These are phyloP conservation scores for Apotomis turbidana DNA, from an alignment of 2,888 invertebrate species.

Conservation along the genomic window DNA sequence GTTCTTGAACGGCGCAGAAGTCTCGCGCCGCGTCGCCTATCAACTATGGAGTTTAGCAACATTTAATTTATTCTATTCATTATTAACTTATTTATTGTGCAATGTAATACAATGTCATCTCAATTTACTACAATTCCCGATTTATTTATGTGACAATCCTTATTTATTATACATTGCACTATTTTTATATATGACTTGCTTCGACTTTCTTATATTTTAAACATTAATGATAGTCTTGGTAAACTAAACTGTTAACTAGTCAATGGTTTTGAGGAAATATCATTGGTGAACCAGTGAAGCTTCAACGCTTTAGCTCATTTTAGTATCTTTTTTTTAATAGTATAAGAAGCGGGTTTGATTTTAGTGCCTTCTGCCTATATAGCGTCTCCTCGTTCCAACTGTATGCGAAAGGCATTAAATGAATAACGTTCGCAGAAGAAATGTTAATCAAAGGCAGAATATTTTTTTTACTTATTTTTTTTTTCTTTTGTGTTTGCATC, in stretches of 20 bases:
- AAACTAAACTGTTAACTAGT: slow-evolving; percentile 66
- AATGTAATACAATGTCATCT: slow-evolving; percentile 48
- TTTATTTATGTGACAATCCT: slow-evolving; percentile 41
- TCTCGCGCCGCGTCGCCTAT: slow-evolving; percentile 37
- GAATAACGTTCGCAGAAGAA: slow-evolving; percentile 47
- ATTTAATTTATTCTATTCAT: slow-evolving; percentile 52
- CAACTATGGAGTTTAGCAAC: slow-evolving; percentile 70
- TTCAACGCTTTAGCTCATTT: slow-evolving; percentile 66
- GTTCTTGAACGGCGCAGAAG: slow-evolving; percentile 36
- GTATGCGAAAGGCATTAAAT: slow-evolving; percentile 60
- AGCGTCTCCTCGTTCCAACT: slow-evolving; percentile 22
- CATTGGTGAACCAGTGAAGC: slow-evolving; percentile 61
- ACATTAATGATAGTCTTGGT: slow-evolving; percentile 52
- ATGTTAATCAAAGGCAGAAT: slow-evolving; percentile 61
- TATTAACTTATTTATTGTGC: slow-evolving; percentile 50
- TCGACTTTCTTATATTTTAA: slow-evolving; percentile 39
- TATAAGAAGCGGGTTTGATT: slow-evolving; percentile 56
- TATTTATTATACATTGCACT: slow-evolving; percentile 52
- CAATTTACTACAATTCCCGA: slow-evolving; percentile 28
- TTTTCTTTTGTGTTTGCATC: slow-evolving; percentile 40
- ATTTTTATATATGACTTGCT: slow-evolving; percentile 38
- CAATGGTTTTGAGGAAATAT: slow-evolving; percentile 70
- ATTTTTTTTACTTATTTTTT: slow-evolving; percentile 45
- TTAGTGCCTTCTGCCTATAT: slow-evolving; percentile 55
- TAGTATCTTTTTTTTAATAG: slow-evolving; percentile 59